Base-by-base conservation (phyloP, 2,888 invertebrate species). In the Odontocerum albicorne region DNA sequence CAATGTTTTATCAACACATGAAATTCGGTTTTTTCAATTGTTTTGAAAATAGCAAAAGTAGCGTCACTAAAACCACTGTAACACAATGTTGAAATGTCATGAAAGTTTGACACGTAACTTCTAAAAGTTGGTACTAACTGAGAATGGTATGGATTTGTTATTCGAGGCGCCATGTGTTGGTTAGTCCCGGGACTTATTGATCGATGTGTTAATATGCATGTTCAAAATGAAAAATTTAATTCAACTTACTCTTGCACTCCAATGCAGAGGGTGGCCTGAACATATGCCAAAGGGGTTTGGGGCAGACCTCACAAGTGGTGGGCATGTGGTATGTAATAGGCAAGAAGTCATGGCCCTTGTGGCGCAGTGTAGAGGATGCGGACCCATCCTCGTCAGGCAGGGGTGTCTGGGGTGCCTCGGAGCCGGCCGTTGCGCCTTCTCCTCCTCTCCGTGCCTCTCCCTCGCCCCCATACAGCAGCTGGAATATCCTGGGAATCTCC, bases 401-500 rank as follows among this genome's bases (percentile, higher is more conserved):
- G 67, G 71, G 72, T 66, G 70, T 76, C 68, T 70, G 74, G 61
- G 79, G 79, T 2, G 47, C 39, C 67, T 85, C 86, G 61, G 79
- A 80, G 51, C 72, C 74, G 66, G 84, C 85, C 79, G 96, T 96
- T 61, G 79, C 80, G 51, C 72, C 74, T 66, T 85, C 86, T 45
- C 87, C 88, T 13, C 90, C 88, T 59, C 90, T 83, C 59, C 91
- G 80, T 62, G 90, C 90, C 74, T 96, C 96, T 49, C 96, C 96
- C 79, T 97, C 96, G 60, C 96, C 96, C 62, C 97, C 96, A 75
- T 98, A 98, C 67, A 98, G 78, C 68, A 98, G 82, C 81, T 96
- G 85, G 80, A 99, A 98, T 77, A 99, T 99, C 74, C 96, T 88
- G 66, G 98, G 98, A 76, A 99, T 96, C 82, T 98, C 96, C 85